phyloP scores from a whole-genome alignment of 2,888 invertebrate genomes.

The Tortricodes alternella region DNA sequence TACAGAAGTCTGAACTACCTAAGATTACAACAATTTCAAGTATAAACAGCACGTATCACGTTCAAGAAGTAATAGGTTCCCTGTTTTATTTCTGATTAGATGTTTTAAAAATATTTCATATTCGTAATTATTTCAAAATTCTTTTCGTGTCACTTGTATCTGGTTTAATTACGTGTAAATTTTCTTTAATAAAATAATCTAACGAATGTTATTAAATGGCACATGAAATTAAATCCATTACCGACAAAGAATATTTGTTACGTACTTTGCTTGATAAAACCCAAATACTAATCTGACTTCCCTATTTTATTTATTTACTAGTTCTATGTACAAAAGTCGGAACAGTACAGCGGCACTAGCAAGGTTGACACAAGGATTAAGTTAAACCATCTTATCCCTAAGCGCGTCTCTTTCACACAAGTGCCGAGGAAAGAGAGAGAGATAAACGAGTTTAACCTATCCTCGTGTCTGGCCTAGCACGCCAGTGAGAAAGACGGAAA shows the following conservation, averaged over 20 bases:
- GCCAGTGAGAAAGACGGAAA: too few species aligned
- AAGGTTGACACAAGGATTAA: too few species aligned
- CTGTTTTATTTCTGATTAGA: conserved; percentile 54
- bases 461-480: too few species aligned
- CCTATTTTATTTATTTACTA: too few species aligned
- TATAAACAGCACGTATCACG: conserved; percentile 57
- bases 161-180: conserved; percentile 2
- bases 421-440: too few species aligned
- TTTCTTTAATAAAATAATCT: too few species aligned
- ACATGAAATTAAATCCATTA: neutral
- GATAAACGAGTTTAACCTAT: too few species aligned
- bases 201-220: conserved; percentile 2
- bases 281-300: neutral
- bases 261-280: neutral
- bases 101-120: conserved; percentile 23
- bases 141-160: neutral
- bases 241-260: neutral
- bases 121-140: neutral
- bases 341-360: too few species aligned
- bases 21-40: conserved; percentile 32
- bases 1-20: conserved; percentile 27
- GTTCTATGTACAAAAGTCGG: too few species aligned
- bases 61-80: conserved; percentile 57
- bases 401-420: too few species aligned
- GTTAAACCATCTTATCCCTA: too few species aligned